A percentile compares a stretch with the other conserved stretches of the same genome.
Evolutionary conservation across 2,113 vertebrate species (phyloP).

Genomic region (Bothrops jararaca): DNA sequence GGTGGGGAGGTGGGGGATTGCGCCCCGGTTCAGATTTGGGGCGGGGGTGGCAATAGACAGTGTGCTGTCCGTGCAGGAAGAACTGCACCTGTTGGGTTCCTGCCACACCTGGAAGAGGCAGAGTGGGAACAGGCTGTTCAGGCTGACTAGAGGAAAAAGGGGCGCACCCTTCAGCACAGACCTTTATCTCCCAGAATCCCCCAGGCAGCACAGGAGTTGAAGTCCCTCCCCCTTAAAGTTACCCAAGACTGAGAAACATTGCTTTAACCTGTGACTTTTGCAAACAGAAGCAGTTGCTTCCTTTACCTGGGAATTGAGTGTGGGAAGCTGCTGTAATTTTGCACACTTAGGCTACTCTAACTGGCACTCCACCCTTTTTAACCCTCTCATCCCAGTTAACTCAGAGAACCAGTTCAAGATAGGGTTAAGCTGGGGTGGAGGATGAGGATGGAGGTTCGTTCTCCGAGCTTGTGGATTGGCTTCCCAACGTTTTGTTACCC

Average conservation of each 20-base stretch:
- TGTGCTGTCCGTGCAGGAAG: neutral
- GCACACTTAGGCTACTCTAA: neutral
- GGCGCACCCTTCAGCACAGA: neutral
- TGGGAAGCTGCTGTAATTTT: neutral
- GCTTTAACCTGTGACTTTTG: neutral
- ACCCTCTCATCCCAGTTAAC: neutral
- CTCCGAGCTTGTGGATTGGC: neutral
- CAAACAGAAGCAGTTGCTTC: neutral
- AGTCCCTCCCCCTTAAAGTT: neutral
- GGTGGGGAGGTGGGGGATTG: neutral
- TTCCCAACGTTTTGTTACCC: neutral
- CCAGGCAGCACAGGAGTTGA: neutral
- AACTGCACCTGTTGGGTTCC: neutral
- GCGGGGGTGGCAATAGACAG: neutral
- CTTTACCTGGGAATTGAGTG: neutral
- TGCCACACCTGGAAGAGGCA: neutral
- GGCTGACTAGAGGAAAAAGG: neutral
- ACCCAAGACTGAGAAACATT: neutral
- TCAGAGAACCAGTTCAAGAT: neutral
- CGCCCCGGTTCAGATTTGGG: neutral
- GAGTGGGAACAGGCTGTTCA: neutral
- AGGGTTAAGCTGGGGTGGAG: neutral
- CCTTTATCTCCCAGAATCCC: neutral
- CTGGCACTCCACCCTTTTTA: neutral
- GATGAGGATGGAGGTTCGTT: neutral